Conservation (phyloP, 2,113 vertebrate species). For the Melospiza melodia region DNA sequence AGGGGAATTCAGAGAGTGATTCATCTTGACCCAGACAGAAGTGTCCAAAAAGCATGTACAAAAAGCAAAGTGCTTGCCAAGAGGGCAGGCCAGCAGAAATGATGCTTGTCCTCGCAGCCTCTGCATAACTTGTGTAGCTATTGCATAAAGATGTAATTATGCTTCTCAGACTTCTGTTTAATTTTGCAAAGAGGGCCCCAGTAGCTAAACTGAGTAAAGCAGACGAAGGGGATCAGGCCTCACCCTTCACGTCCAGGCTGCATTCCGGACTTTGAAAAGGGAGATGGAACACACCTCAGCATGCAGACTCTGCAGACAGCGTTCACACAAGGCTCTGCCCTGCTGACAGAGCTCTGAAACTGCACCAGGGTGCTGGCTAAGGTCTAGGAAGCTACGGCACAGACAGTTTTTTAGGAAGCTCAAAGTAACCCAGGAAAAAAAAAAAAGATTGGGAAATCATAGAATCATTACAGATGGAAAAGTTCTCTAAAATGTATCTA, state of each 20-base stretch:
- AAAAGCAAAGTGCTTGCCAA: not conserved
- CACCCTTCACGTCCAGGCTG: not conserved
- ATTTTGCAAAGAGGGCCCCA: not conserved
- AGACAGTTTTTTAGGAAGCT: not conserved
- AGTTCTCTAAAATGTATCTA: not conserved
- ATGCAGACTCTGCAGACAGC: not conserved
- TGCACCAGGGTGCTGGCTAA: not conserved
- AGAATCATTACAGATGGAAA: not conserved
- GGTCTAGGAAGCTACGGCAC: not conserved
- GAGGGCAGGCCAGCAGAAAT: not conserved
- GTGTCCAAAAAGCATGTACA: not conserved
- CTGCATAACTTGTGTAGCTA: not conserved
- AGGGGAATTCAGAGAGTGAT: not conserved
- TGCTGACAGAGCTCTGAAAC: not conserved
- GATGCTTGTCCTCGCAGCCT: not conserved
- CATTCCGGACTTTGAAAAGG: not conserved
- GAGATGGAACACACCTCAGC: not conserved
- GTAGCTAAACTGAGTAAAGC: not conserved
- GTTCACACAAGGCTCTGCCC: not conserved
- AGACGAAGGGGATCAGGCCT: not conserved
- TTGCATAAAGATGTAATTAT: not conserved
- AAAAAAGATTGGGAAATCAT: not conserved
- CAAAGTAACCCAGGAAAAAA: not conserved
- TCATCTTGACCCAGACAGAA: not conserved
- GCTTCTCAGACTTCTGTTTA: not conserved